These are phyloP conservation scores for Neocrepidodera transversa DNA, from an alignment of 2,888 invertebrate species.

Conservation along the genomic window DNA sequence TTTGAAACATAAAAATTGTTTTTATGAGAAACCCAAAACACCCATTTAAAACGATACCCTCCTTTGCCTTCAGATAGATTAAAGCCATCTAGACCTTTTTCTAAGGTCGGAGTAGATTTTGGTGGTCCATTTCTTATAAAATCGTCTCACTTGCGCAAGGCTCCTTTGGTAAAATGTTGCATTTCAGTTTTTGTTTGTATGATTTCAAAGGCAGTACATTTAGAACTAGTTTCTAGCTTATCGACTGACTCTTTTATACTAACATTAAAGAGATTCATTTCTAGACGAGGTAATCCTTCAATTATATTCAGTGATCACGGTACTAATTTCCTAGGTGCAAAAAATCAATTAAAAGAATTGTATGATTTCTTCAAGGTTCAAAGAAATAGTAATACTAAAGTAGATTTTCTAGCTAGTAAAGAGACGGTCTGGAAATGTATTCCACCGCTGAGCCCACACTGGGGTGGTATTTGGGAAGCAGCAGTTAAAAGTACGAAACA, in stretches of 20 bases:
- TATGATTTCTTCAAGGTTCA: constrained; percentile 3
- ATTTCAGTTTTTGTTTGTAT: constrained; percentile 27
- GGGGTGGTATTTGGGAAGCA: neutral
- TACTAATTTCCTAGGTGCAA: constrained; percentile 1
- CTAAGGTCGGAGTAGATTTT: constrained; percentile 37
- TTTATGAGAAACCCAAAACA: too few relatives aligned
- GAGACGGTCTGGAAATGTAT: neutral
- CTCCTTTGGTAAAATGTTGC: constrained; percentile 27
- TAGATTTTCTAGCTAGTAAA: neutral
- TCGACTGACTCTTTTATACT: constrained; percentile 24
- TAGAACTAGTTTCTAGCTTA: constrained; percentile 24
- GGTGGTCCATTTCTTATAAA: constrained; percentile 34
- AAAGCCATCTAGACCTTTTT: constrained; percentile 26
- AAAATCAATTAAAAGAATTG: constrained; percentile 17
- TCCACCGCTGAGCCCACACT: neutral
- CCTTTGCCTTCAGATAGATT: constrained; percentile 26
- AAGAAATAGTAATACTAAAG: neutral
- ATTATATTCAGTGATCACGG: constrained; percentile 12
- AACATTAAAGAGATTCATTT: constrained; percentile 27
- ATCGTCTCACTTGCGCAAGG: constrained; percentile 30
- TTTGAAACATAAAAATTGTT: too few relatives aligned
- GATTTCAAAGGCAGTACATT: constrained; percentile 22
- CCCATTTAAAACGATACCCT: too few relatives aligned
- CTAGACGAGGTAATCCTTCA: constrained; percentile 26
- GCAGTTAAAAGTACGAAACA: neutral